phyloP scores from a whole-genome alignment of 2,797 vertebrate genomes.

The Capromys pilorides region DNA sequence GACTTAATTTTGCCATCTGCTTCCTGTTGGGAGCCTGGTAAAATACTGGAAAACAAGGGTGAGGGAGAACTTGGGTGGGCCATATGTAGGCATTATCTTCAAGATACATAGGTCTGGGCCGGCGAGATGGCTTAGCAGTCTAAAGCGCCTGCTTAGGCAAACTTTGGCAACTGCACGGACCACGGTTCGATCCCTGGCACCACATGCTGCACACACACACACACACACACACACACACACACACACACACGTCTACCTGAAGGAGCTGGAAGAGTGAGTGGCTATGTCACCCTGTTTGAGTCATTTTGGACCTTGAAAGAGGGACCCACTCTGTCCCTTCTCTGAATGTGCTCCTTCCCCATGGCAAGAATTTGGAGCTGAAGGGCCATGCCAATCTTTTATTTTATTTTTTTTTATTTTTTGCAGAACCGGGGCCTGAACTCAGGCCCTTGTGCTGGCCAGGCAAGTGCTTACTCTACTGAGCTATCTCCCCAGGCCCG shows the following conservation, averaged over 20 bases:
- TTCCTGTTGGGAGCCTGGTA: not conserved
- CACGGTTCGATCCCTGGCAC: no score
- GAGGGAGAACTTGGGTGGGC: not conserved
- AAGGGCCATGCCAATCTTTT: not conserved
- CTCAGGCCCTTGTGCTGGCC: no score
- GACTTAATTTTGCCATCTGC: not conserved
- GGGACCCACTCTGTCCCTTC: not conserved
- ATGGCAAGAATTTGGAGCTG: not conserved
- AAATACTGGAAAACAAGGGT: not conserved
- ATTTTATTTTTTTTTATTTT: no score
- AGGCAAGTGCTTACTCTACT: no score
- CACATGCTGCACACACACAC: no score
- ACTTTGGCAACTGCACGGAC: no score
- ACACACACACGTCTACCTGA: no score
- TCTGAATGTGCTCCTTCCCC: not conserved
- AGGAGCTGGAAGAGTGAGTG: not conserved
- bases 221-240: no score
- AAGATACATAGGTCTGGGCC: fast-evolving
- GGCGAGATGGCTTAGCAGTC: no score
- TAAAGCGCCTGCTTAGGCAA: no score
- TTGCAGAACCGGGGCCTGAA: no score
- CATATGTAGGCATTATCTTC: not conserved
- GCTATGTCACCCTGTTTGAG: not conserved
- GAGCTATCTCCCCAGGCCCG: no score
- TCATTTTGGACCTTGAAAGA: not conserved